Base-by-base conservation (phyloP, 2,888 invertebrate genomes). In the Tupiocoris notatus region DNA sequence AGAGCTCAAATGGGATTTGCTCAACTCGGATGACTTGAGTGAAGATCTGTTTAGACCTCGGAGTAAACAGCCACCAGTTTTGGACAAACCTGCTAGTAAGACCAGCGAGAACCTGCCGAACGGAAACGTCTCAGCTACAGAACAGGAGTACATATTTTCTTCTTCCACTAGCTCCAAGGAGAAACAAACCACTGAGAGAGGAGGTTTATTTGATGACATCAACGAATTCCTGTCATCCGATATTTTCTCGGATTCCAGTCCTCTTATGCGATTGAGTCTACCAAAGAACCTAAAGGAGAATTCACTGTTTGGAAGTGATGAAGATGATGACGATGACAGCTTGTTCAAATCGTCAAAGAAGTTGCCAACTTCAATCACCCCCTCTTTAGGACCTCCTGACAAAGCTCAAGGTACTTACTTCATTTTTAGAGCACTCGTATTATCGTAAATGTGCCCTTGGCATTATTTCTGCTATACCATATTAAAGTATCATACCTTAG, bases 191-290 rank as follows among this genome's bases (percentile, higher is more conserved):
- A 25, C 58, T 12, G 61, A 23, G 9, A 20, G 24, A 22, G 61
- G 24, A 17, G 58, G 0, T 6, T 17, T 70, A 16, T 70, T 70
- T 18, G 70, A 58, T 1, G 61, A 70, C 24, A 59, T 23, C n/a
- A 67, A 22, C 61, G 21, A 17, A 21, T 58, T 24, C 23, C 21
- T 56, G 12, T 25, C 70, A 16, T 39, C 70, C 1, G 61, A 70
- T 24, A 59, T 70, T 20, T 70, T 70, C 18, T 16, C 70, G 22
- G 70, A 18, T 23, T 59, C 70, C 1, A 58, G 58, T 59, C n/a
- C 70, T 22, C 59, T 70, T 20, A 70, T 70, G 70, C 18, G 70
- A 21, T 18, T 70, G 25, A 70, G 70, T 59, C 59, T 70, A 18
- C 70, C 70, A 18, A 59, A 58, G 23, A 23, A 17, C 24, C n/a